These are phyloP conservation scores for Myioborus miniatus DNA, from an alignment of 2,797 vertebrate genomes.

Conservation along the genomic window DNA sequence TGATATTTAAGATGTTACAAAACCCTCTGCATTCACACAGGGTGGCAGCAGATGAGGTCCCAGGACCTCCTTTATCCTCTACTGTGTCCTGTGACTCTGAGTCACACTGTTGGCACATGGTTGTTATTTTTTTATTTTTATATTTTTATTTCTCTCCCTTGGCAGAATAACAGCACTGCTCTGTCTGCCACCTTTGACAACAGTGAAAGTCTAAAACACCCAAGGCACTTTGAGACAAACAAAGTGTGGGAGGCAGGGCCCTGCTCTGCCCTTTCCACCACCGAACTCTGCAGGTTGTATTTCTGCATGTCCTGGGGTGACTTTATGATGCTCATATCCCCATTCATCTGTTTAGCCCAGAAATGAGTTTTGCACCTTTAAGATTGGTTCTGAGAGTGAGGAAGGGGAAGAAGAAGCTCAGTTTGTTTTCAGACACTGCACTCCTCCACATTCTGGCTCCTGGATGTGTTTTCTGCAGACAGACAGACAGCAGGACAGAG, in stretches of 20 bases:
- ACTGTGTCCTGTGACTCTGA: background rate
- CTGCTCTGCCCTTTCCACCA: background rate
- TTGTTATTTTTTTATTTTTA: background rate
- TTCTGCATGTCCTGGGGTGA: background rate
- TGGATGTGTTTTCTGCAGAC: background rate
- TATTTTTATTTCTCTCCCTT: background rate
- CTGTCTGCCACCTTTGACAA: slow-evolving; percentile 46
- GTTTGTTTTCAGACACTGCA: background rate
- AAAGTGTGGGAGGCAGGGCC: background rate
- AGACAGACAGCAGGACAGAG: background rate
- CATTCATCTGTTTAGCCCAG: background rate
- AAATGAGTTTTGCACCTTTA: background rate
- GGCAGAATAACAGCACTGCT: background rate
- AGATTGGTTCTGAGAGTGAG: background rate
- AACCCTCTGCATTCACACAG: background rate
- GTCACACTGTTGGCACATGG: background rate
- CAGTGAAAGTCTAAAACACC: background rate
- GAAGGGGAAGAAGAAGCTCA: background rate
- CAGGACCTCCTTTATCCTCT: background rate
- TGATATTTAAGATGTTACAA: background rate
- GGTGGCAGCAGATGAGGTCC: background rate
- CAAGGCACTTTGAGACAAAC: slow-evolving; percentile 7
- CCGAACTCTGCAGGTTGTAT: background rate
- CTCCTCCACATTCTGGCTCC: background rate
- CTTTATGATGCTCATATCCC: background rate